Base-by-base conservation (phyloP, 2,888 invertebrate species). In the Dasysyrphus albostriatus region DNA sequence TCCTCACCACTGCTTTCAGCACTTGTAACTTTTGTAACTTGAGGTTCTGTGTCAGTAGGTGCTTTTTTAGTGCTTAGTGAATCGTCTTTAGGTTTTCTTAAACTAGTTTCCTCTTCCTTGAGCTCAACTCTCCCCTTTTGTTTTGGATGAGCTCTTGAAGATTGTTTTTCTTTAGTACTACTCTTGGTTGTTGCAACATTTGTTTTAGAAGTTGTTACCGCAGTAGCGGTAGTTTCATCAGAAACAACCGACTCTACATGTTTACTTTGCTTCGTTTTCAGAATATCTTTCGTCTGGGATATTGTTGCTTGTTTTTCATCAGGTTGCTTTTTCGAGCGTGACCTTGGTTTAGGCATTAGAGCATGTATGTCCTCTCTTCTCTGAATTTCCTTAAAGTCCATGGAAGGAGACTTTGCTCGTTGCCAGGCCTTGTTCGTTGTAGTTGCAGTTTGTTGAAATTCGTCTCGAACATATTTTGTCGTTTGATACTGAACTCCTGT, bases 381-480 rank as follows among this genome's bases (percentile, higher is more conserved):
- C 84, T 88, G 74, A 89, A 90, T 88, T 89, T 89, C 79, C 74
- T 88, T 83, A 73, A 89, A 81, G 84, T 90, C 90, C 90, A 90
- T 89, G 88, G 90, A 90, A 88, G 91, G 90, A 90, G 92, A 90
- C 89, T 90, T 91, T n/a, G 89, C 89, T 56, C 87, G 72, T 74
- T 88, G 79, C 88, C 88, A 58, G 74, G 89, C 89, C 44, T 89
- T 89, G 39, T 89, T 90, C 81, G 89, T 90, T 56, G 88, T 88
- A 58, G 88, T 88, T 61, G 88, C 89, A 63, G 88, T 89, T 24
- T 63, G 70, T 79, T 82, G 81, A 58, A 61, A 83, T 83, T 84
- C 81, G 89, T 65, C 89, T 88, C 47, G 88, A 82, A 72, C 88
- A 88, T 65, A 61, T 72, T 70, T 87, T 61, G 47, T 83, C 74